Conservation (phyloP, 2,797 vertebrate species). For the Poecilia picta region DNA sequence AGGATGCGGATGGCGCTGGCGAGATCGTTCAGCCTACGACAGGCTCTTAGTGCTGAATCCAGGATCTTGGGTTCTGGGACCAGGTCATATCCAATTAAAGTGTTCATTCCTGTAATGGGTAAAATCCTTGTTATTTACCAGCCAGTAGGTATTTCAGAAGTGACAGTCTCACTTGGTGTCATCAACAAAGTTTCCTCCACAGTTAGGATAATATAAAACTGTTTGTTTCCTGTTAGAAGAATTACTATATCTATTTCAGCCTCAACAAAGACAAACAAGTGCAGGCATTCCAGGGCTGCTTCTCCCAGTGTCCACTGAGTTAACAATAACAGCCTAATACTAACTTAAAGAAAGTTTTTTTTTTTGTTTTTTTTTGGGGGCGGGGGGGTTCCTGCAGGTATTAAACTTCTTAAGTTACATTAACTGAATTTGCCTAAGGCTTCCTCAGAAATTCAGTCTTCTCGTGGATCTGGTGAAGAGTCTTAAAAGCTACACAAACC, state of each 20-base stretch:
- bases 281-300: not conserved
- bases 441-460: not conserved
- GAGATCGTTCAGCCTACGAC: constrained; percentile 92
- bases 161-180: not conserved
- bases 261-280: not conserved
- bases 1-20: constrained; percentile 95
- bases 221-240: not conserved
- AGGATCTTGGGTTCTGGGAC: constrained; percentile 96
- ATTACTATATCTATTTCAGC: not conserved
- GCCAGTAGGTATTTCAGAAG: not conserved
- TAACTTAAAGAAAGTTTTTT: not conserved
- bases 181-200: no score
- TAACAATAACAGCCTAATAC: not conserved
- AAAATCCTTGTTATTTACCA: not conserved
- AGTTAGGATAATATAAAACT: not conserved
- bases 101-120: constrained; percentile 87
- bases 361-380: no score
- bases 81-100: constrained; percentile 91
- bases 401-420: not conserved
- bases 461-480: not conserved
- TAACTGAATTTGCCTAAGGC: not conserved
- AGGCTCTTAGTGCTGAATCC: constrained; percentile 92
- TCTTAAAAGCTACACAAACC: not conserved
- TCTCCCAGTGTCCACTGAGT: not conserved
- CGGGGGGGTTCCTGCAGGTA: not conserved